Conservation (phyloP, 1,140 invertebrate species). For the Drosophila ironensis region DNA sequence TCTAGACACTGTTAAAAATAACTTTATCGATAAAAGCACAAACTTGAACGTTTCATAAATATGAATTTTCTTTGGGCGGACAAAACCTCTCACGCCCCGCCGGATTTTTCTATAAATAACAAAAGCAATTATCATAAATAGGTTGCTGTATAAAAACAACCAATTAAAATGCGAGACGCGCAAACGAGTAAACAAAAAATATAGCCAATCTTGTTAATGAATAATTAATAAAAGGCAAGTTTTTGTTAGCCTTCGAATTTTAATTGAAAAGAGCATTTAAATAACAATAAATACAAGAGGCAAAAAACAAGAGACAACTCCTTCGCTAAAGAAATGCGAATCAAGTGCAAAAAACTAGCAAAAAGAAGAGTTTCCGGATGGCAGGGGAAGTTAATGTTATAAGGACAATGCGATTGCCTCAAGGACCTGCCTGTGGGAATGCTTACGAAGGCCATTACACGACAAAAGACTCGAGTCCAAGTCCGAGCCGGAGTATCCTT, state of each 20-base stretch:
- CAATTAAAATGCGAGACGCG: constrained; percentile 41
- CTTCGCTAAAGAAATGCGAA: constrained; percentile 9
- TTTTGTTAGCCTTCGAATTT: constrained; percentile 36
- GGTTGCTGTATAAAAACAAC: constrained; percentile 12
- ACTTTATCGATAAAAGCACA: constrained; percentile 33
- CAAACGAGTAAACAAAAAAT: constrained; percentile 19
- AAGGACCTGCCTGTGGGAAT: constrained; percentile 31
- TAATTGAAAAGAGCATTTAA: constrained; percentile 76
- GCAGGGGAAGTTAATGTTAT: neutral
- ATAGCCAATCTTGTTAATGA: constrained; percentile 32
- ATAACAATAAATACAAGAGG: constrained; percentile 55
- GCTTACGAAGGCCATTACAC: constrained; percentile 73
- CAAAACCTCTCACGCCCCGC: constrained; percentile 12
- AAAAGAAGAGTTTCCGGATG: neutral
- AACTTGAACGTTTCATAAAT: constrained; percentile 38
- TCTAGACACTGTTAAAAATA: constrained; percentile 44
- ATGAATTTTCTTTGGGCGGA: constrained; percentile 20
- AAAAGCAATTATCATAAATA: constrained; percentile 57
- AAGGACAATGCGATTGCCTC: constrained; percentile 58
- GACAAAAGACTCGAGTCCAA: constrained; percentile 41
- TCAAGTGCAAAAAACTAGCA: constrained; percentile 3
- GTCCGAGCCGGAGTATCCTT: constrained; percentile 34
- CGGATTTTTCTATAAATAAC: constrained; percentile 10
- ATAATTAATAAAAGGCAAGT: constrained; percentile 66
- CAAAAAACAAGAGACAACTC: neutral